Evolutionary conservation across 2,797 vertebrate genomes (phyloP), one percentile per base, ranked within the genome.

Genomic region (Periophthalmus magnuspinnatus): DNA sequence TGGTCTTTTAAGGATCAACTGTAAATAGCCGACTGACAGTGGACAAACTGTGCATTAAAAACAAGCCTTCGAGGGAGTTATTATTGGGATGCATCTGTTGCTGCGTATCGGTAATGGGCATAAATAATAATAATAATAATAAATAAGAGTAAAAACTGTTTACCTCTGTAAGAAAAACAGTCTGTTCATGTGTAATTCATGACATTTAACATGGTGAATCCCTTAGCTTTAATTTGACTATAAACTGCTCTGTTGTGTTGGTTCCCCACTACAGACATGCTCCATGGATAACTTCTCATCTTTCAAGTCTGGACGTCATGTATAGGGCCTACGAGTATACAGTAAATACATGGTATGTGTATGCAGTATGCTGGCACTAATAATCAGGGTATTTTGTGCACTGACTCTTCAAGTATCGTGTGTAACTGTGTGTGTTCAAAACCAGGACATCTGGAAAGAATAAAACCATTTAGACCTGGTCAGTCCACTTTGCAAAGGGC

Each of bases 391-490:
- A 48, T 32, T 32, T 28, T 57, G 56, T n/a, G 16, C 36, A 47
- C 70, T 58, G 32, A 47, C 48, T 36, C 66, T 61, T n/a, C 64
- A 34, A 63, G 56, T 47, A 73, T 74, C 73, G 33, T 45, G 5
- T 74, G 63, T 0, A 5, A 67, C 50, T 74, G 17, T 67, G 75
- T 71, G 72, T 72, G 69, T 56, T 75, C 69, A 84, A 86, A 83
- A 84, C 80, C 71, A 73, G 69, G 69, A 70, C 84, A 86, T 84
- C 84, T 88, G 89, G 77, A 87, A 81, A 65, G 70, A 73, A 84
- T 84, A 76, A 74, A 87, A 63, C 73, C 72, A 85, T 81, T 85
- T 77, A 67, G 55, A 21, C 62, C 48, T 84, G 65, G 69, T 70
- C 65, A 80, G 76, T 80, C 79, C 81, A 77, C 72, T 76, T 75